Base-by-base conservation (phyloP, 2,113 vertebrate genomes). In the Peromyscus maniculatus region DNA sequence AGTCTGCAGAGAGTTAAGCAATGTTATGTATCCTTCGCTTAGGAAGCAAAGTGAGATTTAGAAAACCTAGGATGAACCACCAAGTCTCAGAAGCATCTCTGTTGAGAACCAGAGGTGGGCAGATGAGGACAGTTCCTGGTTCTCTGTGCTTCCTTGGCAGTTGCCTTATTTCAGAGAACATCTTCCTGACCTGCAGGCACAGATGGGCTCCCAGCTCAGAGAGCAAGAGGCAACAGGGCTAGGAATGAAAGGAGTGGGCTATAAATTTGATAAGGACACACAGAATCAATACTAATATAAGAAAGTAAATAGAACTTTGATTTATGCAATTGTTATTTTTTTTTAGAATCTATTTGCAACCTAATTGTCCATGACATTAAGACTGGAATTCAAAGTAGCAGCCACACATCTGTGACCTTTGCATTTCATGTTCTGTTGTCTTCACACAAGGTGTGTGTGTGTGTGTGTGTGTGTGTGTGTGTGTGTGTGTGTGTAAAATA, bases 241-340 rank as follows among this genome's bases (percentile, higher is more conserved):
- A 69, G 52, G 28, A 87, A 74, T 87, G 59, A 94, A 87, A 91
- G 66, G 74, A 21, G 36, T 22, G n/a, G 94, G 91, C 83, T 88
- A 87, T 96, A 96, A 93, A 94, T 95, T 86, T 71, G 80, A 7
- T 69, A 78, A 91, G 24, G 83, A 31, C 49, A 95, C 66, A 10
- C 88, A 80, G 97, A 95, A 97, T 97, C 94, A 97, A 94, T 96
- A 97, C 16, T 43, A n/a, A 77, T 79, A 67, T 22, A 89, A 33
- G 36, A 87, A 80, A 95, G 57, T 88, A 97, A 92, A 96, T 91
- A 36, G 66, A 94, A 57, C 91, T 97, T 96, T 97, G 94, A 96
- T 97, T 87, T 72, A 96, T 96, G 86, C 88, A 92, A 97, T 98
- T 75, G 86, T 89, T 91, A 95, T 86, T 93, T 88, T 93, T 93